A percentile compares a stretch with the other conserved stretches of the same genome.
Evolutionary conservation across 2,888 invertebrate genomes (phyloP).

Genomic region (Nematopogon swammerdamellus): DNA sequence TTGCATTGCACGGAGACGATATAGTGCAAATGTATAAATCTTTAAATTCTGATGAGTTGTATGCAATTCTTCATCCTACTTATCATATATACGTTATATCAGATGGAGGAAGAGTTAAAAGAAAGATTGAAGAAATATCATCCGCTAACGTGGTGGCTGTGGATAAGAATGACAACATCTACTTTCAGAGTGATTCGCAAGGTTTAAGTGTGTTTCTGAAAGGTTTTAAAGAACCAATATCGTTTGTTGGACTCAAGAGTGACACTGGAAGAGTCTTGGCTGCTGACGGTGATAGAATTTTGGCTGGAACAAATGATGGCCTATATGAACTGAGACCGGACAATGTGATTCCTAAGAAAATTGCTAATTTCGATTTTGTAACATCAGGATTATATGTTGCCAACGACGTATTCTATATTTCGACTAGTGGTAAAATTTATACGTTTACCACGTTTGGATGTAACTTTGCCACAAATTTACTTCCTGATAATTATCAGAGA

Average conservation of each 20-base stretch:
- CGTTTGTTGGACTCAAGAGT: slow-evolving; percentile 38
- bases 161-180: slow-evolving; percentile 33
- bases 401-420: slow-evolving; percentile 25
- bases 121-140: slow-evolving; percentile 28
- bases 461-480: not conserved
- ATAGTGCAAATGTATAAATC: slow-evolving; percentile 40
- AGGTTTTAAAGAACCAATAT: slow-evolving; percentile 40
- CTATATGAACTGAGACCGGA: slow-evolving; percentile 31
- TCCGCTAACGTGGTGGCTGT: slow-evolving; percentile 42
- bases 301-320: slow-evolving; percentile 42
- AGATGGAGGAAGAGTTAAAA: slow-evolving; percentile 30
- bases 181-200: slow-evolving; percentile 44
- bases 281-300: slow-evolving; percentile 22
- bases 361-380: slow-evolving; percentile 37
- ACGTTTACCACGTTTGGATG: slow-evolving; percentile 20
- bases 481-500: too few species aligned
- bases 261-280: slow-evolving; percentile 36
- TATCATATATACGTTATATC: slow-evolving; percentile 34
- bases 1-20: slow-evolving; percentile 38
- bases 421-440: slow-evolving; percentile 35
- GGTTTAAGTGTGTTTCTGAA: slow-evolving; percentile 39
- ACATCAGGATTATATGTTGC: slow-evolving; percentile 35
- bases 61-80: slow-evolving; percentile 35
- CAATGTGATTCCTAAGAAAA: slow-evolving; percentile 35
- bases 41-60: slow-evolving; percentile 24